phyloP scores from a whole-genome alignment of 2,797 vertebrate genomes.

The Rhynchonycteris naso region DNA sequence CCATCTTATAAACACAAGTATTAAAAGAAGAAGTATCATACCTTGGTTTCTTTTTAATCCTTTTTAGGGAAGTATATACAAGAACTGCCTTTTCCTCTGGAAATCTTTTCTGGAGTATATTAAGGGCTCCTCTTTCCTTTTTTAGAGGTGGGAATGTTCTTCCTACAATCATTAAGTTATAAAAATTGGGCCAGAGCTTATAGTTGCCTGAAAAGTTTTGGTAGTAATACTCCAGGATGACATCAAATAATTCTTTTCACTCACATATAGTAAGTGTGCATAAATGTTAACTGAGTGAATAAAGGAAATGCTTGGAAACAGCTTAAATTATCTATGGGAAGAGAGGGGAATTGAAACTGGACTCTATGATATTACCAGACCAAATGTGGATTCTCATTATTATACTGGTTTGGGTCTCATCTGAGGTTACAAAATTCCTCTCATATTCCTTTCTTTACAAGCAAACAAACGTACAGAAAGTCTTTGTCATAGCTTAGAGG shows the following conservation, averaged over 20 bases:
- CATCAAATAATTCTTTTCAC: constrained; percentile 2
- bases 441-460: not conserved
- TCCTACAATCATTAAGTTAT: constrained; percentile 8
- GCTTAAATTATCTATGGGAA: constrained; percentile 25
- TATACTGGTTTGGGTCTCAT: not conserved
- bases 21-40: not conserved
- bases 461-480: not conserved
- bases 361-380: not conserved
- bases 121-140: not conserved
- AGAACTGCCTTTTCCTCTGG: constrained; percentile 18
- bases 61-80: not conserved
- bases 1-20: not conserved
- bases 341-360: not conserved
- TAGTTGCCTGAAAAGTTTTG: constrained; percentile 19
- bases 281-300: constrained; percentile 34
- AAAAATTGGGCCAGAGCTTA: constrained; percentile 17
- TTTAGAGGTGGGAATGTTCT: constrained; percentile 9
- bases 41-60: not conserved
- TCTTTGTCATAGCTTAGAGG: constrained; percentile 1
- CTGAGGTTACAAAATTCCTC: not conserved
- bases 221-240: not conserved
- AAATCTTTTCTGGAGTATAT: constrained; percentile 17
- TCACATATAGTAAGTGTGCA: not conserved
- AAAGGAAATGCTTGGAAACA: not conserved
- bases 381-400: not conserved